Evolutionary conservation across 2,797 vertebrate species (phyloP), one percentile per base, ranked within the genome.

Genomic region (Cryptoblepharus egeriae): DNA sequence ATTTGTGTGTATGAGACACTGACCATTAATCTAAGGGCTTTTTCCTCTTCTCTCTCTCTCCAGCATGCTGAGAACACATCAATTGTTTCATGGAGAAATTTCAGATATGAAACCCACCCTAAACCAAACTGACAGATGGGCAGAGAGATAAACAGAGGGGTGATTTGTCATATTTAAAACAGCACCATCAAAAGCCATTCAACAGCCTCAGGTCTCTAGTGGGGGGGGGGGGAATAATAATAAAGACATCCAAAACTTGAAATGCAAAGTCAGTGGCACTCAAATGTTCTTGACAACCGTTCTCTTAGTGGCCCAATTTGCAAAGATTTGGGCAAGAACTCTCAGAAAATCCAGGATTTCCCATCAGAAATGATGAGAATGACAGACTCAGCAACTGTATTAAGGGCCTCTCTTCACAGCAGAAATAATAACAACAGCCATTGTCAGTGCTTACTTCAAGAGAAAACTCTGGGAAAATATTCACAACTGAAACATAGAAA

Each of bases 1-100:
- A 94, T 93, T 94, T 95, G 93, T 88, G 80, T 92, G 92, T 92
- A 93, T 87, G 92, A 92, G 95, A 95, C 93, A 94, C 92, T 95
- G 95, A 95, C 95, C 95, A 95, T 96, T 96, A 95, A 95, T 96
- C 94, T 95, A 91, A 90, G 90, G 87, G 85, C 64, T 89, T 91
- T 90, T 93, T 92, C 88, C 76, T 77, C 88, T 86, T 86, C 88
- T 91, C 88, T 77, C 77, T 88, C 78, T 0, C 88, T 63, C 73
- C 87, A 37, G 92, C 89, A 58, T 92, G 91, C 88, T 52, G 93
- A 92, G 93, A 95, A 94, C 94, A 92, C 95, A 95, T 94, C 91
- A 93, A 88, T 93, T 93, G 92, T 93, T 95, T 94, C 87, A 75
- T 2, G 82, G 92, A 92, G 93, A 92, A 93, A 92, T 87, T 87